These are phyloP conservation scores for Rhegmatorhina hoffmannsi DNA, from an alignment of 2,113 vertebrate genomes.

Conservation along the genomic window DNA sequence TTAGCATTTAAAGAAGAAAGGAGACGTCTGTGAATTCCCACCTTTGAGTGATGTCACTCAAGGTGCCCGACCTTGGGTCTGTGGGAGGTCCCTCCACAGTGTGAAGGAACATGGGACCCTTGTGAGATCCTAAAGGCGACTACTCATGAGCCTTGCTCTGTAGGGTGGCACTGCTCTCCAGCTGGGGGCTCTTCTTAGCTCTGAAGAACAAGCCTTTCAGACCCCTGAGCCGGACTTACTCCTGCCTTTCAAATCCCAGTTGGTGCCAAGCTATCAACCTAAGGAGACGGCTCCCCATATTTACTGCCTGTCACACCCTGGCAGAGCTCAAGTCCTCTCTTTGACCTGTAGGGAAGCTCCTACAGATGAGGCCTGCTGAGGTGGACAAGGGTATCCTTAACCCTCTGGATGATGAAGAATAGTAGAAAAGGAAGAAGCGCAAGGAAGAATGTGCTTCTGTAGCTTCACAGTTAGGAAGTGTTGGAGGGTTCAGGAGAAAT, in stretches of 20 bases:
- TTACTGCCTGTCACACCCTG: background rate
- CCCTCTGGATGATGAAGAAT: background rate
- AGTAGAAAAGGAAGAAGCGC: background rate
- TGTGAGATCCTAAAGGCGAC: background rate
- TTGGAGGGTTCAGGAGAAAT: background rate
- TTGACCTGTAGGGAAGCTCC: background rate
- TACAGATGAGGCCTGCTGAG: background rate
- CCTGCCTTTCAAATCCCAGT: background rate
- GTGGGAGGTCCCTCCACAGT: background rate
- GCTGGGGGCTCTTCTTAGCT: fast-evolving
- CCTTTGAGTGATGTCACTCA: background rate
- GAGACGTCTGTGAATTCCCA: background rate
- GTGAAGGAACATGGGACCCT: fast-evolving
- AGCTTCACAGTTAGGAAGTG: background rate
- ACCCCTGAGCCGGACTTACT: background rate
- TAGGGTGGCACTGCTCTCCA: background rate
- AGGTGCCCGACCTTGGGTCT: background rate
- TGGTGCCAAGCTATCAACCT: background rate
- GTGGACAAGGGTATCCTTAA: background rate
- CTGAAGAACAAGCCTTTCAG: background rate
- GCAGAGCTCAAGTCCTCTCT: background rate
- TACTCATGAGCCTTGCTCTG: background rate
- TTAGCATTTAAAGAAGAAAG: background rate
- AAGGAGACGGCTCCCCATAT: background rate
- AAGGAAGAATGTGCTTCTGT: background rate